Base-by-base conservation (phyloP, 1,140 invertebrate species). In the Adoxophyes honmai region DNA sequence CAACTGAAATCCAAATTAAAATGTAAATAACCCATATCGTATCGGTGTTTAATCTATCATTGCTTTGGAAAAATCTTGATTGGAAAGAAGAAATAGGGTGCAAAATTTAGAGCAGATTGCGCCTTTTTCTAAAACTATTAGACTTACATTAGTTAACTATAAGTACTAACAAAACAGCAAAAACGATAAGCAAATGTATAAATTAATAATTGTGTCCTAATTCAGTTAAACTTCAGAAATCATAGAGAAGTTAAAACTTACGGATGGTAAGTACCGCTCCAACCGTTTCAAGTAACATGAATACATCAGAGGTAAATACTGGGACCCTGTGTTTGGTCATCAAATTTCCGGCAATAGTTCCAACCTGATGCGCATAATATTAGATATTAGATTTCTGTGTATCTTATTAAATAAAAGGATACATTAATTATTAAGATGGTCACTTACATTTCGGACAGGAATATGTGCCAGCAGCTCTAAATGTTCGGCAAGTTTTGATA, bases 241-340 rank as follows among this genome's bases (percentile, higher is more conserved):
- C 2, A 28, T 28, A 28, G 6, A 28, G 6, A 28, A 6, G 21
- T 3, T 28, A 28, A 28, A 36, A 78, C 82, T 84, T 84, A 92
- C 92, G 71, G 52, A 94, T 90, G 83, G 89, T 59, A 91, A 72
- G 53, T 11, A 89, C 73, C 4, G 94, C 94, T 33, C 91, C 91
- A 60, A 92, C 90, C 13, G 93, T 92, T 85, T 94, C 93, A 18
- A 96, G 79, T 42, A 94, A 90, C 11, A 95, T 75, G 74, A 94
- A 96, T 35, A 96, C 71, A 81, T 96, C 94, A 0, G 95, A 96
- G 1, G 92, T 92, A 75, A 96, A 96, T 65, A 94, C 92, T 9
- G 81, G 86, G 62, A 95, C 89, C 10, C 84, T 59, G 73, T 96
- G 91, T 86, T 96, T 96, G 52, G 95, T 91, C 90, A 94, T 94